Base-by-base conservation (phyloP, 2,113 vertebrate genomes). In the Tichodroma muraria region DNA sequence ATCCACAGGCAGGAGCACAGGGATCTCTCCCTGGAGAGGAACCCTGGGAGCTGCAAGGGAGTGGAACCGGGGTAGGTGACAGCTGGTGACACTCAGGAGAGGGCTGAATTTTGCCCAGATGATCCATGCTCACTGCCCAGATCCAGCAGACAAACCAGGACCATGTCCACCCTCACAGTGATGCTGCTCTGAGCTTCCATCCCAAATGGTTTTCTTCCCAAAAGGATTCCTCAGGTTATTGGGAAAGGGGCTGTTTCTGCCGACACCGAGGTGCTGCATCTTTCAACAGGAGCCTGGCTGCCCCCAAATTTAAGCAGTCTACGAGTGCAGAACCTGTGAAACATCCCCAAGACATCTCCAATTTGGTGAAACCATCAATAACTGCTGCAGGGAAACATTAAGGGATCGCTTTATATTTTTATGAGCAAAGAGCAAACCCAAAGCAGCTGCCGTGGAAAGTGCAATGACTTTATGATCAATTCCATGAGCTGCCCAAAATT, bases 401-500 rank as follows among this genome's bases (percentile, higher is more conserved):
- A 80, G 88, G 88, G 59, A 85, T 61, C 6, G 3, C 81, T 95
- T 89, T 24, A 4, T 70, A n/a, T 75, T 91, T 96, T 89, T 68
- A 96, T 0, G 28, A 95, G 73, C 11, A 21, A 37, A 6, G 79
- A 71, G 81, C 52, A 95, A 94, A 95, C 89, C 87, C 78, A 53
- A 95, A 94, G 84, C 93, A 95, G 63, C 89, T 96, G 96, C 63
- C 76, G 68, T 76, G 87, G 93, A 95, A 95, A 96, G 93, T 72
- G 76, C 80, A 35, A 65, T 1, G 35, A 44, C 73, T 89, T 66
- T 33, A 37, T 53, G 88, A 83, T 84, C 53, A 86, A 78, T 86
- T 68, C 87, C 85, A 72, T 20, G 13, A 91, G 35, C 77, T 35
- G 63, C 78, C 78, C 45, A 1, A 87, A 91, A 81, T 40, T 60